Percentiles rank a stretch among this genome's conserved stretches.
Evolutionary conservation across 1,140 invertebrate genomes (phyloP).

Genomic region (Drosophila elegans): DNA sequence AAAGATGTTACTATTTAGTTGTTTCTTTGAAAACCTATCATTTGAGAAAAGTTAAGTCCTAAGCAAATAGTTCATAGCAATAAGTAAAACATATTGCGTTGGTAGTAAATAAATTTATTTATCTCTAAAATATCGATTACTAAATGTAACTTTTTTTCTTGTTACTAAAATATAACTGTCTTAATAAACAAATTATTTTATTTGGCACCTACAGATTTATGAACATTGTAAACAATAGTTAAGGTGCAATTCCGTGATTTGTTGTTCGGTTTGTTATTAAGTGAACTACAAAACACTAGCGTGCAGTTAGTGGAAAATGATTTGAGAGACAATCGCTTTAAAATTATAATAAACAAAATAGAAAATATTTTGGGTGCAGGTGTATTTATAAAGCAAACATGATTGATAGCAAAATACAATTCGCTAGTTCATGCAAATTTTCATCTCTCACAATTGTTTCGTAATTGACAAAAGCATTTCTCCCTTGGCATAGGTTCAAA

Average conservation of each 20-base stretch:
- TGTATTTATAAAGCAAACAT: slow-evolving; percentile 13
- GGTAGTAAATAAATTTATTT: too few species aligned
- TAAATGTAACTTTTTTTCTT: neutral
- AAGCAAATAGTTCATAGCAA: too few species aligned
- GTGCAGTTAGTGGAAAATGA: slow-evolving; percentile 5
- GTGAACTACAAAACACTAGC: neutral
- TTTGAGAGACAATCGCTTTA: slow-evolving; percentile 4
- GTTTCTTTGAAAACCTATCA: too few species aligned
- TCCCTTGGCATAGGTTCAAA: slow-evolving; percentile 43
- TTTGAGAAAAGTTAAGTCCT: too few species aligned
- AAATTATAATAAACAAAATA: neutral
- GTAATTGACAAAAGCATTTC: slow-evolving; percentile 45
- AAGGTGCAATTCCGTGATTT: neutral
- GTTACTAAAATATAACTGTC: too few species aligned
- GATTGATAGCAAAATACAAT: slow-evolving; percentile 17
- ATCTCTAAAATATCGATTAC: neutral
- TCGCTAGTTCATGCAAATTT: slow-evolving; percentile 30
- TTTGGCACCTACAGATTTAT: neutral
- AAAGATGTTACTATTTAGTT: too few species aligned
- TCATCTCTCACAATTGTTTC: slow-evolving; percentile 51
- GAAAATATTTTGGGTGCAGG: neutral
- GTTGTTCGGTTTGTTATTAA: slow-evolving; percentile 12
- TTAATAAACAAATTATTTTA: neutral
- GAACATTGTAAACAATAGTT: neutral
- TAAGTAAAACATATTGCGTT: too few species aligned